phyloP scores from a whole-genome alignment of 1,140 invertebrate species.

The Papilio dardanus region DNA sequence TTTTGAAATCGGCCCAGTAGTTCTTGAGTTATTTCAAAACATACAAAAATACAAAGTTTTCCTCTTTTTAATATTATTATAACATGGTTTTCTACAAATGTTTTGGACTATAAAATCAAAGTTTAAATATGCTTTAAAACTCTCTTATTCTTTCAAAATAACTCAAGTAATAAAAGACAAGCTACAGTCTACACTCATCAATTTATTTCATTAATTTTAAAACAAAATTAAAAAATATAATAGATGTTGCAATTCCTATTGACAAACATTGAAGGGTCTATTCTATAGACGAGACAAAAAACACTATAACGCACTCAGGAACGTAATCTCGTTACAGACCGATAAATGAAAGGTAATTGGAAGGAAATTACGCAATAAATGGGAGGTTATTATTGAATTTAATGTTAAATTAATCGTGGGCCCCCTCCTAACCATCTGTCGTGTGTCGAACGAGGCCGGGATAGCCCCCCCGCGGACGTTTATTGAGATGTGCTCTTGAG shows the following conservation, averaged over 20 bases:
- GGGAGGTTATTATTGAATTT: conserved; percentile 80
- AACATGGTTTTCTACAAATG: no score
- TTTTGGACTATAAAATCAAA: neutral
- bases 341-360: conserved; percentile 79
- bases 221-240: neutral
- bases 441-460: conserved; percentile 44
- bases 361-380: conserved; percentile 81
- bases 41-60: no score
- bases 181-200: neutral
- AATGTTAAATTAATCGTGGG: conserved; percentile 76
- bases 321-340: conserved; percentile 72
- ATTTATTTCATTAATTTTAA: neutral
- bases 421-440: conserved; percentile 72
- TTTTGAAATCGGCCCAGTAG: no score
- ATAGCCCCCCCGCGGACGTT: conserved; percentile 49
- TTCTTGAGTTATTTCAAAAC: no score
- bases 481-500: conserved; percentile 45
- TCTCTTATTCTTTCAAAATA: neutral
- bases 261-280: neutral
- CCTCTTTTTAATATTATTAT: no score
- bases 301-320: conserved; percentile 48
- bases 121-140: neutral
- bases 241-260: neutral
- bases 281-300: conserved; percentile 31
- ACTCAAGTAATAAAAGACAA: neutral